Conservation (phyloP, 2,113 vertebrate species). For the Psettodes erumei region DNA sequence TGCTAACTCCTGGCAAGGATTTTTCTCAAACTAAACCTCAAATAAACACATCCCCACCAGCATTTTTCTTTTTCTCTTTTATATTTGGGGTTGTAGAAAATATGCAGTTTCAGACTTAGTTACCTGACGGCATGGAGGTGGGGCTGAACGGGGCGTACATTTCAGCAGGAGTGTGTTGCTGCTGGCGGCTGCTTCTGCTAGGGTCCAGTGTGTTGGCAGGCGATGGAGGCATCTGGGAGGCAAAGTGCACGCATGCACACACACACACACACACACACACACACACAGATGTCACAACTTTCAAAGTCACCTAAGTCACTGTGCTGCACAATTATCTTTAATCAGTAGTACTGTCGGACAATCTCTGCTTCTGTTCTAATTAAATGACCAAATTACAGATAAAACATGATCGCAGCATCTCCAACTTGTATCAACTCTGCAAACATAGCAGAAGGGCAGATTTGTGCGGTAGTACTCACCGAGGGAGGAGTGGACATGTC, state of each 20-base stretch:
- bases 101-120: background rate
- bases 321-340: slow-evolving; percentile 23
- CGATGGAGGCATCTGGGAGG: slow-evolving; percentile 93
- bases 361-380: slow-evolving; percentile 29
- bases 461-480: slow-evolving; percentile 82
- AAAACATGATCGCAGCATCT: background rate
- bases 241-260: slow-evolving; percentile 23
- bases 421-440: background rate
- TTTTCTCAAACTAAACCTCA: slow-evolving; percentile 27
- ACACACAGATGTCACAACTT: slow-evolving; percentile 47
- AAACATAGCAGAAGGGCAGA: background rate
- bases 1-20: slow-evolving; percentile 18
- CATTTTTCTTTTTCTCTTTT: slow-evolving; percentile 17
- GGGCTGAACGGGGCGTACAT: slow-evolving; percentile 94
- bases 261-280: slow-evolving; percentile 29
- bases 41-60: slow-evolving; percentile 3
- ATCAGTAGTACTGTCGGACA: slow-evolving; percentile 6
- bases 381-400: slow-evolving; percentile 13
- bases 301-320: slow-evolving; percentile 64
- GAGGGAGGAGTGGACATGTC: slow-evolving; percentile 99
- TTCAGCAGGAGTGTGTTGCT: slow-evolving; percentile 89
- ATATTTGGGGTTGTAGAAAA: slow-evolving; percentile 19
- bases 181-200: slow-evolving; percentile 86
- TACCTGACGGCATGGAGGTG: slow-evolving; percentile 96
- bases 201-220: slow-evolving; percentile 98